Evolutionary conservation across 2,797 vertebrate species (phyloP).

Genomic region (Dermochelys coriacea): DNA sequence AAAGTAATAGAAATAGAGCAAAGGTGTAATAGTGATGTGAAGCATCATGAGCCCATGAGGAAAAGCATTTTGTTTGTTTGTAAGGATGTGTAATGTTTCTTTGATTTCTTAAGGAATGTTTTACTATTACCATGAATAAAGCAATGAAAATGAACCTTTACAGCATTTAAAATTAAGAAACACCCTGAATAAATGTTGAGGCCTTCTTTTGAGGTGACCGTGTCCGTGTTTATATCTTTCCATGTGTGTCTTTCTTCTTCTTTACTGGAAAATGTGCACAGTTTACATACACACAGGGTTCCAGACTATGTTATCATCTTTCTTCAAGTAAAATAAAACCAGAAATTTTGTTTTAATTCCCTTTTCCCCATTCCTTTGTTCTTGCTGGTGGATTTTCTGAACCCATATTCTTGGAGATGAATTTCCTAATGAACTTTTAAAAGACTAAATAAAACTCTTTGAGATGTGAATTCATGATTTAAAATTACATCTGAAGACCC

Average conservation of each 20-base stretch:
- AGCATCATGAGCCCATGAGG: neutral
- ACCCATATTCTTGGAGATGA: neutral
- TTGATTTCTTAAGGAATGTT: neutral
- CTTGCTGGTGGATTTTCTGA: neutral
- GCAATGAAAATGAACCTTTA: neutral
- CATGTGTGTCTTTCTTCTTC: neutral
- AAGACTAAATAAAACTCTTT: constrained; percentile 1
- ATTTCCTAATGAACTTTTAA: constrained; percentile 43
- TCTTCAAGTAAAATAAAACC: constrained; percentile 38
- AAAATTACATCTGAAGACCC: neutral
- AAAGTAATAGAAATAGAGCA: neutral
- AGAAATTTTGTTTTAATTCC: constrained; percentile 18
- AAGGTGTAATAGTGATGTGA: neutral
- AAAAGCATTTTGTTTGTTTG: neutral
- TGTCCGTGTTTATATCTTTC: neutral
- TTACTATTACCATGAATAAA: neutral
- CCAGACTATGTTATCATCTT: constrained; percentile 21
- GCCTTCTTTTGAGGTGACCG: neutral
- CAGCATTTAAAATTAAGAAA: neutral
- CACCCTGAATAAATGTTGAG: neutral
- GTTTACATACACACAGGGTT: neutral
- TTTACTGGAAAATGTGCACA: neutral
- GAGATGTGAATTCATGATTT: constrained; percentile 2
- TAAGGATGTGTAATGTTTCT: neutral
- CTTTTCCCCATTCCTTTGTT: neutral